Evolutionary conservation across 2,888 invertebrate genomes (phyloP), one percentile per base, ranked within the genome.

Genomic region (Trichogramma evanescens): DNA sequence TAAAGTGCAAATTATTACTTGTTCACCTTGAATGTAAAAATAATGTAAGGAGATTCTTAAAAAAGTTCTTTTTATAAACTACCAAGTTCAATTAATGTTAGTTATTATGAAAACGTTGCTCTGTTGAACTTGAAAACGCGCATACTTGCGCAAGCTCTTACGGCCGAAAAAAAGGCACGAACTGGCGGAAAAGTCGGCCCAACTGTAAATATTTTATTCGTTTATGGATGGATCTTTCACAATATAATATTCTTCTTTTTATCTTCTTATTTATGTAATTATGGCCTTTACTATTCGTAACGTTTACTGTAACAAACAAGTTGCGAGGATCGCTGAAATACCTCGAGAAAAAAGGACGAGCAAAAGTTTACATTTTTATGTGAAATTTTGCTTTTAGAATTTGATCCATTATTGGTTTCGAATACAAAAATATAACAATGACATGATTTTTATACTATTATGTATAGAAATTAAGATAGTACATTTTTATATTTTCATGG

Each of bases 181-280:
- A 76, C 77, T 75, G 77, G 76, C 77, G 75, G 73, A 75, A 76
- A 77, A 77, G 75, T 77, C 77, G 77, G 77, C 77, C 77, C 76
- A 77, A 76, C 76, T 75, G 73, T 77, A 76, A 74, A 63, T 61
- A 64, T 64, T 68, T 66, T 67, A 65, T 68, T 68, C 64, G 74
- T 68, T 69, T 68, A 77, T 77, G 77, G 77, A 77, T 77, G 77
- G 77, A 77, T 77, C 77, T 74, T 77, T 77, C 75, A 76, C 76
- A 76, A 76, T 77, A 77, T 74, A 77, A 75, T 75, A 71, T 73
- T 70, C 56, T 58, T 69, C 66, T 64, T 61, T 56, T 62, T 61
- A 65, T 64, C n/a, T 53, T 45, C 8, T 54, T 13, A 49, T 59
- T 7, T 51, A 53, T 65, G 50, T 48, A 13, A 59, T 58, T 40